phyloP scores from a whole-genome alignment of 2,797 vertebrate species.

The Enteromius thamalakanensis region DNA sequence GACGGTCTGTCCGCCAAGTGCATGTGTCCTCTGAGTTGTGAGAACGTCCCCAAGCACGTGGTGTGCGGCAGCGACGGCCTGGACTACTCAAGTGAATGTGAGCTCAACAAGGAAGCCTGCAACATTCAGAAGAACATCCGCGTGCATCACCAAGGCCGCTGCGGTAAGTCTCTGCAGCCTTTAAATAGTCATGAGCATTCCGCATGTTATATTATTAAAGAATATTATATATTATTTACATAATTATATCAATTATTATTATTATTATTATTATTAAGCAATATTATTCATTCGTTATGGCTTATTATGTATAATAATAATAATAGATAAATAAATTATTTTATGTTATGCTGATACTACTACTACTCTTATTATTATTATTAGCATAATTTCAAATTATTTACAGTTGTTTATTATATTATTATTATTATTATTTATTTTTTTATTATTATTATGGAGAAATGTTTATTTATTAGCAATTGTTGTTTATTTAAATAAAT shows the following conservation, averaged over 20 bases:
- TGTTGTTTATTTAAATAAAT: background rate
- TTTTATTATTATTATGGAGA: background rate
- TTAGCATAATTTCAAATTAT: background rate
- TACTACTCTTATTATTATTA: background rate
- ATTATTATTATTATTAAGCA: background rate
- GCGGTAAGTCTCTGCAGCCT: slow-evolving; percentile 79
- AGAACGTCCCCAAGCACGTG: slow-evolving; percentile 64
- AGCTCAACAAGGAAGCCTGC: slow-evolving; percentile 89
- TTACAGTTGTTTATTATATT: background rate
- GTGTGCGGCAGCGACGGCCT: slow-evolving; percentile 92
- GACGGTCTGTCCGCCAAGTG: slow-evolving; percentile 88
- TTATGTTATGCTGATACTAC: background rate
- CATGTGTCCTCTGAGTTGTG: slow-evolving; percentile 86
- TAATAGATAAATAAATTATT: too few species aligned
- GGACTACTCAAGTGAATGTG: slow-evolving; percentile 88
- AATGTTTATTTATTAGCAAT: background rate
- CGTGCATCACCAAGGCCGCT: slow-evolving; percentile 85
- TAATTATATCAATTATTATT: background rate
- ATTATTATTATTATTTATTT: background rate
- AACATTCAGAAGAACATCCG: slow-evolving; percentile 86
- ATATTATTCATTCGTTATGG: background rate
- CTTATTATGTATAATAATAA: background rate
- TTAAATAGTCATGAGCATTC: background rate
- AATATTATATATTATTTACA: too few species aligned
- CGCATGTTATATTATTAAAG: too few species aligned